Evolutionary conservation across 2,888 invertebrate species (phyloP), one percentile per base, ranked within the genome.

Genomic region (Drosophila algonquin): DNA sequence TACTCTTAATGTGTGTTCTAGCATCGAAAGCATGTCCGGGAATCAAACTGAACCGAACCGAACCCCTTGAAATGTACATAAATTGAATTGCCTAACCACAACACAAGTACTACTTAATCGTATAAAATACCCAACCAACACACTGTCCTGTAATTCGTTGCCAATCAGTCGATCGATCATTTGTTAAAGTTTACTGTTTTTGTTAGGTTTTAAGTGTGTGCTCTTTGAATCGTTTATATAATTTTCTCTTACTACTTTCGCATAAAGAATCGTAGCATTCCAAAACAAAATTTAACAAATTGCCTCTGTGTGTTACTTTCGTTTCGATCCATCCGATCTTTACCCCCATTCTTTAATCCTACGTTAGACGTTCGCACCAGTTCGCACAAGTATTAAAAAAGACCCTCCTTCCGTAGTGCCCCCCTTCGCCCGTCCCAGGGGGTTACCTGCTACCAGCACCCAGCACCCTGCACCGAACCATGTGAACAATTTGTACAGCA

Each of bases 201-300:
- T 87, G 82, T 87, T 85, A 87, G 84, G 85, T 86, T 81, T 87
- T 87, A 86, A 87, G 85, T 80, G 76, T 77, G 80, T 74, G 79
- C 75, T 71, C 58, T 77, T 77, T 73, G 72, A 73, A 78, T 68
- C 71, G 74, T 73, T 78, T 76, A 76, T 79, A 69, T 79, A 69
- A 68, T 69, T 81, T 81, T 80, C 71, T 55, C 62, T 69, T 46
- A 71, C 57, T 24, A 65, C 59, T 63, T 55, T 82, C 77, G 62
- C 80, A 83, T 80, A 79, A 75, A 76, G 79, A 84, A 84, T 84
- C 79, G 74, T 84, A 82, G 85, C 85, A 85, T 85, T 85, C 85
- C 87, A 87, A 82, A 55, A 58, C 52, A 65, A 62, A 72, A 79
- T 77, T 83, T 70, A 65, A 79, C 63, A 9, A 69, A 68, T 44